Base-by-base conservation (phyloP, 2,113 vertebrate species). In the Seriola rivoliana region DNA sequence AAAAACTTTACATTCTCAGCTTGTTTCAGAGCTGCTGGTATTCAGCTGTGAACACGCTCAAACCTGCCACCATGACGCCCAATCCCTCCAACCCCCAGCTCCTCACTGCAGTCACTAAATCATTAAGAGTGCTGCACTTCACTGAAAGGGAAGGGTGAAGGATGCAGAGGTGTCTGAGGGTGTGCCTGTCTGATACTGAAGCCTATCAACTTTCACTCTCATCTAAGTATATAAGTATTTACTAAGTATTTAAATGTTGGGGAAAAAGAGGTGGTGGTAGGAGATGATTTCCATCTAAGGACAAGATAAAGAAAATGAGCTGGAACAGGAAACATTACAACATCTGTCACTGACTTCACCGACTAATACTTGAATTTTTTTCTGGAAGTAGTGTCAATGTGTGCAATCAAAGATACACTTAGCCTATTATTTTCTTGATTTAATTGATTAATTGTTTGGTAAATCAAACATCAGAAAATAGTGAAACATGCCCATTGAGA, bases 91-190 rank as follows among this genome's bases (percentile, higher is more conserved):
- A 23, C 8, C 40, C 2, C 40, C 2, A 44, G 60, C 36, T 54
- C 4, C 64, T 63, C 21, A n/a, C 13, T 12, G 40, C 54, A 1
- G 21, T 46, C 25, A 21, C 71, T 74, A 86, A 85, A 89, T 81
- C 80, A 83, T 70, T 60, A 54, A 23, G 5, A 50, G 8, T 46
- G 58, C 29, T 19, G 40, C 23, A 38, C 10, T 38, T 38, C 40
- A 9, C 65, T 58, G 19, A 13, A 25, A 58, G 58, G 69, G 58
- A 70, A 38, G 58, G 23, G 34, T 12, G 29, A 32, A 12, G 42
- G 58, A 48, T 25, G 16, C 8, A n/a, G 69, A 63, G 23, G 50
- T 52, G 60, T 58, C 25, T 64, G 69, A 34, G 55, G 19, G 13
- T 57, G 48, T 32, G 46, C 17, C 32, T 34, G 32, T 48, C 21